Evolutionary conservation across 1,140 invertebrate genomes (phyloP).

Genomic region (Ostrea denselamellosa): DNA sequence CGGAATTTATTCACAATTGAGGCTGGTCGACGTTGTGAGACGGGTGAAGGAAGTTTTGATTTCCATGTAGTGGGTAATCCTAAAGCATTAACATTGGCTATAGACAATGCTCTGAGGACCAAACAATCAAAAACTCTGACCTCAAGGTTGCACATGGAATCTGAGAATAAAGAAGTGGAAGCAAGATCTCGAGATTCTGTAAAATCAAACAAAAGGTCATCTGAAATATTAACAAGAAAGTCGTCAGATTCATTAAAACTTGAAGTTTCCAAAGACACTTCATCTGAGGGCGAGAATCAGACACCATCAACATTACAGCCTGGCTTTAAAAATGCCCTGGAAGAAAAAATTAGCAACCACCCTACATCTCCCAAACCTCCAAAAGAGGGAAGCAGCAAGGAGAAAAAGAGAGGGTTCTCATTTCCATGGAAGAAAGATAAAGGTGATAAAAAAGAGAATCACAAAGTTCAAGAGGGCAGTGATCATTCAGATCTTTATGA

Average conservation of each 20-base stretch:
- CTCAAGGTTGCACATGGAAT: background rate
- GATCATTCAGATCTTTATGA: conserved; percentile 13
- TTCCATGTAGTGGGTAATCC: background rate
- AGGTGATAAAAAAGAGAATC: conserved; percentile 3
- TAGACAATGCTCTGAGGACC: background rate
- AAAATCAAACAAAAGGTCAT: conserved; percentile 16
- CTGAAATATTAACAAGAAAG: background rate
- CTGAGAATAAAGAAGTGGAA: background rate
- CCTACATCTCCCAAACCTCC: conserved; percentile 5
- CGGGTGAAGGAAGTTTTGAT: conserved; percentile 33
- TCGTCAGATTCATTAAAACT: background rate
- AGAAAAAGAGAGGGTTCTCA: conserved; percentile 10
- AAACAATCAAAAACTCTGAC: background rate
- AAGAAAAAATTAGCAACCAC: background rate
- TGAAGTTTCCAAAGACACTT: background rate
- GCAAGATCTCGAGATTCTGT: background rate
- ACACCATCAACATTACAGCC: background rate
- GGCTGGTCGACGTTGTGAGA: conserved; percentile 7
- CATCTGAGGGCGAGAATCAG: background rate
- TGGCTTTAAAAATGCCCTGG: conserved; percentile 1
- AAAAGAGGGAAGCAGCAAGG: conserved; percentile 6
- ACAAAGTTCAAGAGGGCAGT: background rate
- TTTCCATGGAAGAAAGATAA: conserved; percentile 25
- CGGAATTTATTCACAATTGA: conserved; percentile 34
- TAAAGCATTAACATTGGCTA: conserved; percentile 5